These are phyloP conservation scores for Cynopterus sphinx DNA, from an alignment of 2,797 vertebrate species.

Conservation along the genomic window DNA sequence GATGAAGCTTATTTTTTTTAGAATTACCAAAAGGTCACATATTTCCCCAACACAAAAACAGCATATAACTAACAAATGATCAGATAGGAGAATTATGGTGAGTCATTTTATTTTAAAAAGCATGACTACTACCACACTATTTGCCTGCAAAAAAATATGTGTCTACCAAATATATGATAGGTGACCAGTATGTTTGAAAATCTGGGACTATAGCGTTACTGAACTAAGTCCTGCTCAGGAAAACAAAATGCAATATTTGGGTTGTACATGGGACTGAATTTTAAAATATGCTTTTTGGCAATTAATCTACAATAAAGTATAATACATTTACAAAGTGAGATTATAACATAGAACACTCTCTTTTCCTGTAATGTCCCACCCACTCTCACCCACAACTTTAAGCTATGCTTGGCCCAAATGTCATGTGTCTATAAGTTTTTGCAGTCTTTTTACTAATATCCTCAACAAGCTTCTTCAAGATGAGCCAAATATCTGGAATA, in stretches of 20 bases:
- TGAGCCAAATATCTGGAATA: neutral
- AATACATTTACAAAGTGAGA: neutral
- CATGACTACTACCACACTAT: neutral
- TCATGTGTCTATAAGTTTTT: neutral
- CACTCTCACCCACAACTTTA: too few species aligned
- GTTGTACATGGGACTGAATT: neutral
- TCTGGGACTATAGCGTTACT: neutral
- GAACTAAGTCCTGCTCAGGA: neutral
- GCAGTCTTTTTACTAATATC: neutral
- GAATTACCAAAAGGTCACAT: neutral
- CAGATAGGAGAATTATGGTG: neutral
- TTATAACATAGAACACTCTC: neutral
- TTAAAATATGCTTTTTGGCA: neutral
- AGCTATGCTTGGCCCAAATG: neutral
- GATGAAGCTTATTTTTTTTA: constrained; percentile 15
- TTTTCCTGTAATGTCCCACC: neutral
- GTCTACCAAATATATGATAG: neutral
- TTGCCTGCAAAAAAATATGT: neutral
- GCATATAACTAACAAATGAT: neutral
- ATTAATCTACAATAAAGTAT: neutral
- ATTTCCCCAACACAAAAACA: neutral
- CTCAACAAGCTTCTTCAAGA: neutral
- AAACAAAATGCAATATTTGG: neutral
- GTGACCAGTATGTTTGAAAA: neutral
- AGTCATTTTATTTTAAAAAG: neutral